Conservation (phyloP, 35 echinoderm and acorn worm species). For the Stichopus chloronotus region DNA sequence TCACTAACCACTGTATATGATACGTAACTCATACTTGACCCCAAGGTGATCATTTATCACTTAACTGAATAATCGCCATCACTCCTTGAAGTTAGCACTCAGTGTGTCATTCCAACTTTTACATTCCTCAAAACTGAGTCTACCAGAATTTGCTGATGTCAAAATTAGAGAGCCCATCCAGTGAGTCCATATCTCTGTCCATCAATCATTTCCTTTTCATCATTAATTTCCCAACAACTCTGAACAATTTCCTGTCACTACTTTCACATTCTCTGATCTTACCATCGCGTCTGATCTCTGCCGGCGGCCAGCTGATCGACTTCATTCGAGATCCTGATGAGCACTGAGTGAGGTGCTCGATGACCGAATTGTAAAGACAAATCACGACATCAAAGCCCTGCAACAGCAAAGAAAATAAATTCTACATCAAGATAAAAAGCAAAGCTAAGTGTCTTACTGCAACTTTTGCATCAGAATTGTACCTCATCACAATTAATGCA, state of each 20-base stretch:
- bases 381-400: conserved; percentile 56
- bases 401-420: not conserved
- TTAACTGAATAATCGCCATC: too few relatives aligned
- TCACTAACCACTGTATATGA: too few relatives aligned
- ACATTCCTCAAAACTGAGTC: too few relatives aligned
- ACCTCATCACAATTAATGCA: not conserved
- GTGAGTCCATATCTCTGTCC: too few relatives aligned
- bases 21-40: too few relatives aligned
- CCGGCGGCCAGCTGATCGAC: conserved; percentile 74
- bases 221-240: too few relatives aligned
- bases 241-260: not conserved
- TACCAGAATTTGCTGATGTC: too few relatives aligned
- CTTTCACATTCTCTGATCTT: not conserved
- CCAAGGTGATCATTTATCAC: too few relatives aligned
- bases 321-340: conserved; percentile 52
- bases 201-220: too few relatives aligned
- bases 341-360: conserved; percentile 65
- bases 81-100: too few relatives aligned
- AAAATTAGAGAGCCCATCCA: too few relatives aligned
- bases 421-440: not conserved
- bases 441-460: not conserved
- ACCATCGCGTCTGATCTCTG: conserved; percentile 61
- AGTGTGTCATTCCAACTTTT: too few relatives aligned
- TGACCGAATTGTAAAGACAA: conserved; percentile 73
- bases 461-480: not conserved